Evolutionary conservation across 2,113 vertebrate genomes (phyloP).

Genomic region (Phoenicopterus ruber): DNA sequence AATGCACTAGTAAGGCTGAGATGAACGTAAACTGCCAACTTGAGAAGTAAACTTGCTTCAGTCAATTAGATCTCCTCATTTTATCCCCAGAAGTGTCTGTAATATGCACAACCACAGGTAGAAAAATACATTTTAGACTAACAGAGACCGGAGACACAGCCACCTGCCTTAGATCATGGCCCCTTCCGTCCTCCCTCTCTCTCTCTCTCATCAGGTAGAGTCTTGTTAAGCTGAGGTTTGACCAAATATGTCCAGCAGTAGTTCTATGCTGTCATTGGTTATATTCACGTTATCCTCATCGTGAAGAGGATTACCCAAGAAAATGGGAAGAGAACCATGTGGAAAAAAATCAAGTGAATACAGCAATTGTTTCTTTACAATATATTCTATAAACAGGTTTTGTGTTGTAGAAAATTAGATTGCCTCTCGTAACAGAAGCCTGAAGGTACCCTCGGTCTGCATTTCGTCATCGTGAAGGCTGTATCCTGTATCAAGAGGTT

Average conservation of each 20-base stretch:
- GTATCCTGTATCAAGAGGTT: background rate
- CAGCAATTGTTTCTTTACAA: background rate
- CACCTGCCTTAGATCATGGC: background rate
- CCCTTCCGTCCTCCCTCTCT: background rate
- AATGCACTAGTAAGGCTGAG: background rate
- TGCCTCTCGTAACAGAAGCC: background rate
- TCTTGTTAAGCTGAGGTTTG: background rate
- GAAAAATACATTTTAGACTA: background rate
- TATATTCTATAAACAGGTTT: background rate
- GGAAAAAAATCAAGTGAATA: background rate
- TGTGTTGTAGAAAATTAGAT: background rate
- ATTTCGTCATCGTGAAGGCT: background rate
- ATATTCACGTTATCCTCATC: background rate
- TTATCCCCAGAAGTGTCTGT: background rate
- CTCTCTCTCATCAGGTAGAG: background rate
- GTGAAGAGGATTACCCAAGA: background rate
- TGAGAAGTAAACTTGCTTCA: background rate
- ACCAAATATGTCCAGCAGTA: background rate
- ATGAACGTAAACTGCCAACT: background rate
- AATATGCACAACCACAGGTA: rapidly evolving
- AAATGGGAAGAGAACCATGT: background rate
- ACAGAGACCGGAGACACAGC: background rate
- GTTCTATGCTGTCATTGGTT: background rate
- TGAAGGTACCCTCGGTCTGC: background rate
- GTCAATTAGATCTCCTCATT: background rate